phyloP scores from a whole-genome alignment of 2,888 invertebrate species.

The Harpalus rufipes region DNA sequence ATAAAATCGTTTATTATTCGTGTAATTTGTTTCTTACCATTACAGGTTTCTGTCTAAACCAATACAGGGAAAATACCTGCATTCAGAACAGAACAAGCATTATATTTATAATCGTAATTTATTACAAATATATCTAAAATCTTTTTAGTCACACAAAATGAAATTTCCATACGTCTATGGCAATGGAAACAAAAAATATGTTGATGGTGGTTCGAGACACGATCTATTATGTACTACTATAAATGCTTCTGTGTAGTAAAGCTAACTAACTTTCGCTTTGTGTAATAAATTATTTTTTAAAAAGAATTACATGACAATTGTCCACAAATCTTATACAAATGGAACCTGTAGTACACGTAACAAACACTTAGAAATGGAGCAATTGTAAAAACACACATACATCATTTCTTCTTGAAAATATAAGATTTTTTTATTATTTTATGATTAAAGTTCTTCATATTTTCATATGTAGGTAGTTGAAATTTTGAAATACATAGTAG shows the following conservation, averaged over 20 bases:
- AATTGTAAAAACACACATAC: neutral
- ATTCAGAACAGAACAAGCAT: slow-evolving; percentile 9
- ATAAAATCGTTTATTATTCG: slow-evolving; percentile 55
- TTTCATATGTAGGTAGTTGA: too few species aligned
- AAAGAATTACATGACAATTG: slow-evolving; percentile 41
- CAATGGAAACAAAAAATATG: slow-evolving; percentile 46
- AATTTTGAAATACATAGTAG: too few species aligned
- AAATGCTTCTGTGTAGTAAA: slow-evolving; percentile 22
- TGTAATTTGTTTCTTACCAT: slow-evolving; percentile 53
- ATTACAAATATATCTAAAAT: slow-evolving; percentile 61
- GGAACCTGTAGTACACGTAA: neutral
- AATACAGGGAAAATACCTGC: slow-evolving; percentile 22
- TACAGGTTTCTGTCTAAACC: slow-evolving; percentile 34
- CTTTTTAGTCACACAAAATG: slow-evolving; percentile 36
- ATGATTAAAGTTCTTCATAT: neutral
- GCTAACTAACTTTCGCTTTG: slow-evolving; percentile 43
- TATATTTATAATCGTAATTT: slow-evolving; percentile 49
- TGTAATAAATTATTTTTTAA: slow-evolving; percentile 24
- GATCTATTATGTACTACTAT: slow-evolving; percentile 37
- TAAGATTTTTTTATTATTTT: neutral
- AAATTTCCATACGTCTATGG: slow-evolving; percentile 50
- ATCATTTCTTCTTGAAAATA: neutral
- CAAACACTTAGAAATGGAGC: neutral
- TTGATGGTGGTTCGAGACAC: slow-evolving; percentile 22
- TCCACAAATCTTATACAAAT: slow-evolving; percentile 2